phyloP scores from a whole-genome alignment of 2,797 vertebrate species.

The Periparus ater region DNA sequence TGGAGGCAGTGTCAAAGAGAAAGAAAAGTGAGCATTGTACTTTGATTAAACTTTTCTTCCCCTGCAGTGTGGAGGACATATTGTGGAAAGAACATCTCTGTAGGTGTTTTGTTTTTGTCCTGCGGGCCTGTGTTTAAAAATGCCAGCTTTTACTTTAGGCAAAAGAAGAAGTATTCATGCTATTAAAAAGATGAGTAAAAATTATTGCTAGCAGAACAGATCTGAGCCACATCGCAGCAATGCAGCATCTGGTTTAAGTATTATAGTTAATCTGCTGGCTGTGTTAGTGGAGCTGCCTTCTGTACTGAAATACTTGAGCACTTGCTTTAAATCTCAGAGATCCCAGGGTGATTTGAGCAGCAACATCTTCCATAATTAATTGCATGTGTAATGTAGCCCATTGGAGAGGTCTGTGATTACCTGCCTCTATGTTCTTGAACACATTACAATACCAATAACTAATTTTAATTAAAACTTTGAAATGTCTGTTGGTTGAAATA shows the following conservation, averaged over 20 bases:
- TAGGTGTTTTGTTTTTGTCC: slow-evolving; percentile 23
- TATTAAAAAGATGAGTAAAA: slow-evolving; percentile 52
- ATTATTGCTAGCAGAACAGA: slow-evolving; percentile 10
- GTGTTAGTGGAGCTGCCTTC: slow-evolving; percentile 21
- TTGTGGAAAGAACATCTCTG: slow-evolving; percentile 41
- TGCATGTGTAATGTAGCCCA: slow-evolving; percentile 67
- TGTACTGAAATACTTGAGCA: slow-evolving; percentile 29
- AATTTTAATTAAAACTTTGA: slow-evolving; percentile 80
- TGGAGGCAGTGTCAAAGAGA: slow-evolving; percentile 21
- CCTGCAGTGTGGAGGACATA: slow-evolving; percentile 7
- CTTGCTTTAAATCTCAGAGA: slow-evolving; percentile 52
- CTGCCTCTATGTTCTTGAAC: slow-evolving; percentile 67
- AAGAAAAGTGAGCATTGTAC: not conserved
- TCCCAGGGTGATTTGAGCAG: slow-evolving; percentile 54
- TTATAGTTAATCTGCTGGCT: slow-evolving; percentile 25
- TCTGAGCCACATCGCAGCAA: not conserved
- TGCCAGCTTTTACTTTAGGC: slow-evolving; percentile 41
- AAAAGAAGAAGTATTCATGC: slow-evolving; percentile 18
- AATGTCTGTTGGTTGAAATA: slow-evolving; percentile 74
- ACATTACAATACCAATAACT: slow-evolving; percentile 74
- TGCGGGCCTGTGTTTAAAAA: slow-evolving; percentile 40
- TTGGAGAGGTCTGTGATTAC: slow-evolving; percentile 74
- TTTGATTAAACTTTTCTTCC: slow-evolving; percentile 50
- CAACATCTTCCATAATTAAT: slow-evolving; percentile 74
- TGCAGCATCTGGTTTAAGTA: slow-evolving; percentile 41